These are phyloP conservation scores for Ctenicera cuprea DNA, from an alignment of 2,888 invertebrate genomes.

Conservation along the genomic window DNA sequence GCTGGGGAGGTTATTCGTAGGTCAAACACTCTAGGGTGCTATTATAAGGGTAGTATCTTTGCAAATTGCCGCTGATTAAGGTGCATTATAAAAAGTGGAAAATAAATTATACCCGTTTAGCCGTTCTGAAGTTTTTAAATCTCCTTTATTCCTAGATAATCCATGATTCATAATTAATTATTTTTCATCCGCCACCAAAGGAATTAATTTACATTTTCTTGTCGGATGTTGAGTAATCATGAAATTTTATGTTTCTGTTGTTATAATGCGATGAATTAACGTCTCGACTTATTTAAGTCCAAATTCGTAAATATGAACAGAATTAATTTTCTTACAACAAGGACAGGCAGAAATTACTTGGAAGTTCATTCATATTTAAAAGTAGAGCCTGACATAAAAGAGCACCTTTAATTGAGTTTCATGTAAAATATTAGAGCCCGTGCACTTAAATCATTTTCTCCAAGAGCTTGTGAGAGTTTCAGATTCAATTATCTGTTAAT, in stretches of 20 bases:
- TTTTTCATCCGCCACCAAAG: neutral
- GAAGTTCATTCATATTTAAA: constrained; percentile 33
- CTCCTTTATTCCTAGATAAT: neutral
- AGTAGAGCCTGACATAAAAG: constrained; percentile 7
- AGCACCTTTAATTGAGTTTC: constrained; percentile 40
- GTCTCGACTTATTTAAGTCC: neutral
- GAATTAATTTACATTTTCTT: constrained; percentile 13
- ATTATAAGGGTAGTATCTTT: constrained; percentile 38
- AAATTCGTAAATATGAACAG: neutral
- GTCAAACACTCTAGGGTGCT: constrained; percentile 32
- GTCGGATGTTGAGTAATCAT: neutral
- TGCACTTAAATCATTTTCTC: constrained; percentile 42
- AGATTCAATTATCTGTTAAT: constrained; percentile 45
- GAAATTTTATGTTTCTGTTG: neutral
- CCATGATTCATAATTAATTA: constrained; percentile 2
- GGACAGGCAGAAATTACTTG: neutral
- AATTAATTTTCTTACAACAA: constrained; percentile 12
- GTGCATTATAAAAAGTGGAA: constrained; percentile 24
- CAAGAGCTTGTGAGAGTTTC: constrained; percentile 39
- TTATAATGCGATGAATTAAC: neutral
- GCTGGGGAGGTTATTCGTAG: constrained; percentile 19
- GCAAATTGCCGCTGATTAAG: constrained; percentile 33
- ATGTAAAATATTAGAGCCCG: constrained; percentile 38
- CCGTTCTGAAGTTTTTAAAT: neutral
- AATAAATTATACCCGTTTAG: constrained; percentile 7